Evolutionary conservation across 2,113 vertebrate species (phyloP).

Genomic region (Oenanthe melanoleuca): DNA sequence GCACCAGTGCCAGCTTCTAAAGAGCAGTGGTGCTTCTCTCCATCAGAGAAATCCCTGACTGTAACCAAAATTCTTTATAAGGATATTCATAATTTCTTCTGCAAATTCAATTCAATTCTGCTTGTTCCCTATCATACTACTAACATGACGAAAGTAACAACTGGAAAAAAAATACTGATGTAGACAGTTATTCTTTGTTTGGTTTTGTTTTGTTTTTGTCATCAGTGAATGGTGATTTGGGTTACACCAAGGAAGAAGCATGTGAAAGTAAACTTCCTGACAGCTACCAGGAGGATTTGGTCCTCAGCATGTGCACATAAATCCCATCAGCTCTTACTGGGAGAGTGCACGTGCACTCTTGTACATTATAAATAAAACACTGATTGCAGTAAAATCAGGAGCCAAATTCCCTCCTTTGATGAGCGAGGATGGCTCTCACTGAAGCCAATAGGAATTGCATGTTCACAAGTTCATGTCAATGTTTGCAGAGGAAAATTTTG

Average conservation of each 20-base stretch:
- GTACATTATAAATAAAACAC: conserved; percentile 41
- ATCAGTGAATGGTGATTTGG: neutral
- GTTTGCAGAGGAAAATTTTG: conserved; percentile 13
- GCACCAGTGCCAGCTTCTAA: neutral
- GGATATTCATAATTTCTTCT: neutral
- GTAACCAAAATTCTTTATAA: neutral
- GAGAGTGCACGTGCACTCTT: neutral
- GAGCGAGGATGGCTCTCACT: neutral
- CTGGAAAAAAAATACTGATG: neutral
- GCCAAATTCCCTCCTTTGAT: conserved; percentile 43
- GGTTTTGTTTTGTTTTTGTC: neutral
- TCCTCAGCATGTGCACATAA: conserved; percentile 40
- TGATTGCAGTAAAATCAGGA: conserved; percentile 54
- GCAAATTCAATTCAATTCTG: neutral
- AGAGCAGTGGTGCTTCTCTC: neutral
- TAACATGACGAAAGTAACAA: neutral
- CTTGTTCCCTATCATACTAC: neutral
- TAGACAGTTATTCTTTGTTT: neutral
- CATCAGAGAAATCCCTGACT: fast-evolving
- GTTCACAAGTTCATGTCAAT: neutral
- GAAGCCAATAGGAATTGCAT: neutral
- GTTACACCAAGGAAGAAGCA: neutral
- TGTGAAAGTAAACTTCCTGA: conserved; percentile 4
- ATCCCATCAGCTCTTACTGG: conserved; percentile 36
- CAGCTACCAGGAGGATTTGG: conserved; percentile 19